Evolutionary conservation across 2,797 vertebrate genomes (phyloP).

Genomic region (Gadopsis marmoratus): DNA sequence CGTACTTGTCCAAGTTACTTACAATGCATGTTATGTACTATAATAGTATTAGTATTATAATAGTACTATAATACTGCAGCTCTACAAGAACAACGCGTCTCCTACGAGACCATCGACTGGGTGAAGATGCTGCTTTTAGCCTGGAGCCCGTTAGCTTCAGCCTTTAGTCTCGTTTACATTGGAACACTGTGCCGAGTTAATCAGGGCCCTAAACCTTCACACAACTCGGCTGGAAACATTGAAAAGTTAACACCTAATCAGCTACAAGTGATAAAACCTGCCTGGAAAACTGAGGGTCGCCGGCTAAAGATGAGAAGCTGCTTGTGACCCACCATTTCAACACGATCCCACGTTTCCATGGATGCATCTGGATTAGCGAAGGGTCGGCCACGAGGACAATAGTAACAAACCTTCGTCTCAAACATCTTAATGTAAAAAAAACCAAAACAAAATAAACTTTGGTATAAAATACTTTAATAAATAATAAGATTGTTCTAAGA

Average conservation of each 20-base stretch:
- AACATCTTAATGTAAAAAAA: conserved; percentile 3
- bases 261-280: not conserved
- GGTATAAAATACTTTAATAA: conserved; percentile 98
- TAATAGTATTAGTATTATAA: too few species aligned
- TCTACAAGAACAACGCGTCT: too few species aligned
- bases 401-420: not conserved
- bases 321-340: too few species aligned
- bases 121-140: too few species aligned
- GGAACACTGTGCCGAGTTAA: not conserved
- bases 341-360: too few species aligned
- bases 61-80: too few species aligned
- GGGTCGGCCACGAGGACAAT: not conserved
- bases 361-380: not conserved
- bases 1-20: not conserved
- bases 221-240: not conserved
- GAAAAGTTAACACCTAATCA: not conserved
- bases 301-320: not conserved
- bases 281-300: not conserved
- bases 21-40: too few species aligned
- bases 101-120: too few species aligned
- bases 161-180: too few species aligned
- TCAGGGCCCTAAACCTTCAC: too few species aligned
- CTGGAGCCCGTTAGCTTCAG: too few species aligned
- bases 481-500: conserved; percentile 89
- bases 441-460: conserved; percentile 65